Conservation (phyloP, 2,888 invertebrate genomes). For the Eupithecia insigniata region DNA sequence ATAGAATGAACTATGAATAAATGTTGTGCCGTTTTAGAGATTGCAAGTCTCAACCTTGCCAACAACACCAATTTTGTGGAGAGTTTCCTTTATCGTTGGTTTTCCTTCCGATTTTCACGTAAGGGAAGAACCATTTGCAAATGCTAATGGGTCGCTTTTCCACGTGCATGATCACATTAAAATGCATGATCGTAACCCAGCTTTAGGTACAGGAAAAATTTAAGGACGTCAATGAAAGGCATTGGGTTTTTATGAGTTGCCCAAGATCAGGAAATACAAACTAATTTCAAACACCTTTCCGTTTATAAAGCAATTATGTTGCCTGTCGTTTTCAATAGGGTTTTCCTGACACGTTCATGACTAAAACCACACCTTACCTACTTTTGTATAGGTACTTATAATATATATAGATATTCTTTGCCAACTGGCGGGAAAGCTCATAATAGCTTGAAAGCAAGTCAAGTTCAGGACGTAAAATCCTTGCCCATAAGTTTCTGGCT, state of each 20-base stretch:
- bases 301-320: constrained; percentile 25
- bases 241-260: constrained; percentile 4
- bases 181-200: constrained; percentile 24
- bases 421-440: background rate
- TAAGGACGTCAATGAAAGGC: background rate
- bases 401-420: background rate
- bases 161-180: constrained; percentile 15
- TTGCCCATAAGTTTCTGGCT: background rate
- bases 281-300: constrained; percentile 37
- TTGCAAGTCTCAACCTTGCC: constrained; percentile 14
- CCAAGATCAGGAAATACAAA: constrained; percentile 42
- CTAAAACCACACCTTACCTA: background rate
- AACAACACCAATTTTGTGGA: constrained; percentile 16
- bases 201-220: constrained; percentile 32
- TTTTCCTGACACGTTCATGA: constrained; percentile 34
- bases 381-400: too few relatives aligned
- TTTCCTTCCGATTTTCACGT: constrained; percentile 28
- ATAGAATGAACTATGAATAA: background rate
- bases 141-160: constrained; percentile 26
- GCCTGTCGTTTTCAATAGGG: constrained; percentile 32
- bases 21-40: background rate
- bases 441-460: background rate
- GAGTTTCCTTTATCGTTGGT: constrained; percentile 16
- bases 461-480: background rate
- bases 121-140: constrained; percentile 26